A percentile compares a stretch with the other conserved stretches of the same genome.
Evolutionary conservation across 2,888 invertebrate genomes (phyloP).

Genomic region (Conops quadrifasciatus): DNA sequence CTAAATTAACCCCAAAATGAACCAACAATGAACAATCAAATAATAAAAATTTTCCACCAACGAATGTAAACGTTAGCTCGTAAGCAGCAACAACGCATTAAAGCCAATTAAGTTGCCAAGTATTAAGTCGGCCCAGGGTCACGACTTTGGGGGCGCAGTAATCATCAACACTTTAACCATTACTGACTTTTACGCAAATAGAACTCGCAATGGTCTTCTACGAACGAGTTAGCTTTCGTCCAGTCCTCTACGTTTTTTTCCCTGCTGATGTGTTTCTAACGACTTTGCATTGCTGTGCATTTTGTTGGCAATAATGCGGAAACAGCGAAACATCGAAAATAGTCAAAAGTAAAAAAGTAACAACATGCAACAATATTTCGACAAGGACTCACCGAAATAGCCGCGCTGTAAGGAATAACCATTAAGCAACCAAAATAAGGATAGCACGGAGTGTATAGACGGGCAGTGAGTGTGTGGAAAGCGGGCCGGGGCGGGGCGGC

Average conservation of each 20-base stretch:
- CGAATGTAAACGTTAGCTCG: too few species aligned
- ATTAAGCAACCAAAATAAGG: neutral
- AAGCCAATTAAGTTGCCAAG: slow-evolving; percentile 3
- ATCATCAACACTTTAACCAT: neutral
- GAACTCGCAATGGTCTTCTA: neutral
- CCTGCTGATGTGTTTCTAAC: slow-evolving; percentile 7
- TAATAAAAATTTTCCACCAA: too few species aligned
- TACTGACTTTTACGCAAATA: neutral
- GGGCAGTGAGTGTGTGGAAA: neutral
- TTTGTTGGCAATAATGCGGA: neutral
- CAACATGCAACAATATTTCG: neutral
- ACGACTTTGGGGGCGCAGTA: too few species aligned
- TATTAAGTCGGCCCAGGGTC: neutral
- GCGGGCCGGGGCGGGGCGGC: too few species aligned
- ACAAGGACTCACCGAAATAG: neutral
- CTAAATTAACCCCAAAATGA: too few species aligned
- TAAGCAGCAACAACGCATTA: neutral
- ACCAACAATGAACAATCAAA: too few species aligned
- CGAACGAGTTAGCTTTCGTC: neutral
- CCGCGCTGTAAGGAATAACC: too few species aligned
- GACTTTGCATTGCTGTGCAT: neutral
- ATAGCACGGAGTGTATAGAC: neutral
- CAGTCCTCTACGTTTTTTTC: neutral
- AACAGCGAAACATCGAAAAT: neutral
- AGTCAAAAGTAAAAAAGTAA: too few species aligned